Percentiles rank a stretch among this genome's conserved stretches.
Conservation (phyloP, 2,797 vertebrate species). For the Vultur gryphus region DNA sequence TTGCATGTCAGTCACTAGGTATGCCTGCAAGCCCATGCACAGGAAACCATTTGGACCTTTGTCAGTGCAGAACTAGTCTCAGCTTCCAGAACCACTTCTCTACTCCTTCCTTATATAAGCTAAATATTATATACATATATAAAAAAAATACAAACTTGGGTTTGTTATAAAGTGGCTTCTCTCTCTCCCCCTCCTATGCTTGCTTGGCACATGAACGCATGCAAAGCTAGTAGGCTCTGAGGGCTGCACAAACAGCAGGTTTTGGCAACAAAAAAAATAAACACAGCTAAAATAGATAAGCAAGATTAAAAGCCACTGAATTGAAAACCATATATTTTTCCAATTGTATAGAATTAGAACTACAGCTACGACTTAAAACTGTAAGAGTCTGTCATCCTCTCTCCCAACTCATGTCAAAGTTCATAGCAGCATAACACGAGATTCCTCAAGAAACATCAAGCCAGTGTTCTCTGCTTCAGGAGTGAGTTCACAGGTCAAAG, state of each 20-base stretch:
- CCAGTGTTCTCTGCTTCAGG: constrained; percentile 67
- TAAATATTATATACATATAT: constrained; percentile 32
- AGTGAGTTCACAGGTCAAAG: constrained; percentile 57
- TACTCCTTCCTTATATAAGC: constrained; percentile 14
- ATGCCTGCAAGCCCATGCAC: constrained; percentile 41
- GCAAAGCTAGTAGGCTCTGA: constrained; percentile 84
- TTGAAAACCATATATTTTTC: constrained; percentile 67
- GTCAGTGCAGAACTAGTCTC: constrained; percentile 45
- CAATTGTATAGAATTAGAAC: constrained; percentile 70
- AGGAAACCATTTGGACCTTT: constrained; percentile 55
- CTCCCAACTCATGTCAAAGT: constrained; percentile 79
- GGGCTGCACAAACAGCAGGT: constrained; percentile 74
- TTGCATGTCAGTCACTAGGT: constrained; percentile 46
- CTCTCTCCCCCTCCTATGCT: constrained; percentile 60
- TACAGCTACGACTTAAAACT: constrained; percentile 74
- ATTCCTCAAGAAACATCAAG: constrained; percentile 74
- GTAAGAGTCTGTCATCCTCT: constrained; percentile 78
- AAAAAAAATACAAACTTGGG: constrained; percentile 37
- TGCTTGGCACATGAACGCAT: constrained; percentile 93
- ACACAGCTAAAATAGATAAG: constrained; percentile 75
- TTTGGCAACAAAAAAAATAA: constrained; percentile 74
- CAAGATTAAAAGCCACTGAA: constrained; percentile 77
- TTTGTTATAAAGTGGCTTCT: constrained; percentile 52
- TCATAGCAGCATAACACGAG: constrained; percentile 87
- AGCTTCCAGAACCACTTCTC: constrained; percentile 15